phyloP scores from a whole-genome alignment of 2,113 vertebrate genomes.

The Sinocyclocheilus grahami region DNA sequence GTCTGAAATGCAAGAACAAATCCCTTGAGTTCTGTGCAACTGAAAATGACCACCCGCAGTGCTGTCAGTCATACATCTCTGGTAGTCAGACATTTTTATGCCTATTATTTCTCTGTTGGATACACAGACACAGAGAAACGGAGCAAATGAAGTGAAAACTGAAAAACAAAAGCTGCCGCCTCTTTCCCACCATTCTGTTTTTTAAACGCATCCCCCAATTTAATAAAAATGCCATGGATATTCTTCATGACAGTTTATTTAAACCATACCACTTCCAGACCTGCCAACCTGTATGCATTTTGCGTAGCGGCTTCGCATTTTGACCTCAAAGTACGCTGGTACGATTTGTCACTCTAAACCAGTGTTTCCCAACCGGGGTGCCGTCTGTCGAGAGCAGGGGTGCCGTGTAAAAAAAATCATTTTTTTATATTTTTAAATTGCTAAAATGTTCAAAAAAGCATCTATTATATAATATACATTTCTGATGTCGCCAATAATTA shows the following conservation, averaged over 20 bases:
- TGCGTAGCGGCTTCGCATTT: too few species aligned
- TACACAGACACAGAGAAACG: not conserved
- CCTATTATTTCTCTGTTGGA: constrained; percentile 72
- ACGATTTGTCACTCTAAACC: too few species aligned
- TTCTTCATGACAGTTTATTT: constrained; percentile 4
- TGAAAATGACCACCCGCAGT: not conserved
- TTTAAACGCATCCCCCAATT: not conserved
- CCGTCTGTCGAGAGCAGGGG: too few species aligned
- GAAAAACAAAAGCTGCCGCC: not conserved
- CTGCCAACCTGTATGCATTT: too few species aligned
- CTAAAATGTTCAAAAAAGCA: too few species aligned
- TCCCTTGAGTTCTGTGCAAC: not conserved
- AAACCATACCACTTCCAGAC: constrained; percentile 5
- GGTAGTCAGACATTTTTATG: not conserved
- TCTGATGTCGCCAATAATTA: too few species aligned
- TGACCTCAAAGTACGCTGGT: too few species aligned
- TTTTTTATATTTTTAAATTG: too few species aligned
- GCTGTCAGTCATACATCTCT: not conserved
- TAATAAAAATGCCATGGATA: constrained; percentile 25
- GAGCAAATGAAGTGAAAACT: not conserved
- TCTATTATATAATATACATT: too few species aligned
- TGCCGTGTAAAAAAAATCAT: too few species aligned
- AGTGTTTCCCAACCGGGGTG: too few species aligned
- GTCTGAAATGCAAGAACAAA: not conserved
- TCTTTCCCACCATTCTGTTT: not conserved